Conservation (phyloP, 2,888 invertebrate species). For the Latrodectus elegans region DNA sequence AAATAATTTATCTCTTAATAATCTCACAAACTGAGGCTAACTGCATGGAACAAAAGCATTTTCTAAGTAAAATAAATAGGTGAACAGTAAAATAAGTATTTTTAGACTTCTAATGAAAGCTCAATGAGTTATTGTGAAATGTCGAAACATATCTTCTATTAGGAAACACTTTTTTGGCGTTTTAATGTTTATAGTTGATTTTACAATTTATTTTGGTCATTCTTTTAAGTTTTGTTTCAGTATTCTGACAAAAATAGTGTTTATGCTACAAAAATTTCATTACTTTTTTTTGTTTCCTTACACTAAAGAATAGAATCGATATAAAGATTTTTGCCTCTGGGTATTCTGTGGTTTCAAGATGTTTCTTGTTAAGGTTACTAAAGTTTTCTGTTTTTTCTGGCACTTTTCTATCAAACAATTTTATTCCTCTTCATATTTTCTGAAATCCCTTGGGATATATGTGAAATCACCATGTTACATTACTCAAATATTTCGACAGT, state of each 20-base stretch:
- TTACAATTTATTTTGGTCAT: neutral
- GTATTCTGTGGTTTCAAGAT: constrained; percentile 38
- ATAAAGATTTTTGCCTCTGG: constrained; percentile 36
- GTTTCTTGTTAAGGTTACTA: constrained; percentile 47
- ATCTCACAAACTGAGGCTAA: too few species aligned
- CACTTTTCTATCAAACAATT: constrained; percentile 32
- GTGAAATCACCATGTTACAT: constrained; percentile 43
- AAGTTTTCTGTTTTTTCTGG: constrained; percentile 9
- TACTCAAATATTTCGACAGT: neutral
- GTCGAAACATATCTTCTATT: too few species aligned
- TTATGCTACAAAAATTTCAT: constrained; percentile 21
- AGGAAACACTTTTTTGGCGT: too few species aligned
- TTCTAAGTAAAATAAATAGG: too few species aligned
- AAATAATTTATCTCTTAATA: too few species aligned
- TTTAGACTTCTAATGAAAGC: too few species aligned
- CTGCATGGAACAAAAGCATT: too few species aligned
- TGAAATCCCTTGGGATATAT: constrained; percentile 17
- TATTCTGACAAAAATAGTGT: constrained; percentile 1
- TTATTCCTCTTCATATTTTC: constrained; percentile 7
- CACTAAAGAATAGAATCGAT: constrained; percentile 15
- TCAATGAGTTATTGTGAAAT: too few species aligned
- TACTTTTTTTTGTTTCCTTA: constrained; percentile 5
- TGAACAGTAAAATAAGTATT: too few species aligned
- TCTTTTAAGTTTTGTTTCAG: neutral
- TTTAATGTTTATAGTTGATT: too few species aligned